phyloP scores from a whole-genome alignment of 2,797 vertebrate genomes.

The Clamator glandarius region DNA sequence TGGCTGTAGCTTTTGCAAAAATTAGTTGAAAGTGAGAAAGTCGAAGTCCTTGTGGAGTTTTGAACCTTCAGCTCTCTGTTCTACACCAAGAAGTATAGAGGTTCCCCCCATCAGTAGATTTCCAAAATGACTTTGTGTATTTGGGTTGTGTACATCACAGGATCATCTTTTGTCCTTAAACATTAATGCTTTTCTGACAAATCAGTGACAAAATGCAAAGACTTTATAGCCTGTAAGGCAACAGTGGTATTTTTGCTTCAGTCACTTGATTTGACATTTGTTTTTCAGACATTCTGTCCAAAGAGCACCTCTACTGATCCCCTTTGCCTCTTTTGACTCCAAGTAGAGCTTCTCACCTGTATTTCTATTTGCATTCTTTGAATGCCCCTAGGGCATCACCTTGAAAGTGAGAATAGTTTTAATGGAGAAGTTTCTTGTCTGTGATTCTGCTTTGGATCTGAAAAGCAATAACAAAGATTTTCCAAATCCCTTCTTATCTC shows the following conservation, averaged over 20 bases:
- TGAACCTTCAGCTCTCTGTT: neutral
- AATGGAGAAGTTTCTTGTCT: neutral
- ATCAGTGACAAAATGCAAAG: neutral
- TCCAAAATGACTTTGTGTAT: neutral
- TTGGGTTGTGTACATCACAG: neutral
- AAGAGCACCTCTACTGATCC: neutral
- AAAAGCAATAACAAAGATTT: neutral
- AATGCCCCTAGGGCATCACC: neutral
- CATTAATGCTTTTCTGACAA: neutral
- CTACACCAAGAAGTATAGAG: neutral
- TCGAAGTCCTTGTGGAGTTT: conserved; percentile 17
- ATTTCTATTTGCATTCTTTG: neutral
- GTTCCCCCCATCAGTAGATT: neutral
- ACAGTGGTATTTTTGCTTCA: conserved; percentile 57
- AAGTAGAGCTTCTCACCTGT: neutral
- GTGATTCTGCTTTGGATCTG: neutral
- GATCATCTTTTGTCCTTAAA: neutral
- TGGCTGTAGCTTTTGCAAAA: neutral
- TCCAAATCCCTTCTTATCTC: neutral
- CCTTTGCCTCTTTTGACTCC: neutral
- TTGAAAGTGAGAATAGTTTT: neutral
- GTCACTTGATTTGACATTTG: conserved; percentile 45
- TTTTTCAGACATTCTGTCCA: neutral
- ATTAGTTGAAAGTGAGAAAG: neutral
- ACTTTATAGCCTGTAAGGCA: conserved; percentile 13